Base-by-base conservation (phyloP, 2,113 vertebrate species). In the Tragelaphus strepsiceros region DNA sequence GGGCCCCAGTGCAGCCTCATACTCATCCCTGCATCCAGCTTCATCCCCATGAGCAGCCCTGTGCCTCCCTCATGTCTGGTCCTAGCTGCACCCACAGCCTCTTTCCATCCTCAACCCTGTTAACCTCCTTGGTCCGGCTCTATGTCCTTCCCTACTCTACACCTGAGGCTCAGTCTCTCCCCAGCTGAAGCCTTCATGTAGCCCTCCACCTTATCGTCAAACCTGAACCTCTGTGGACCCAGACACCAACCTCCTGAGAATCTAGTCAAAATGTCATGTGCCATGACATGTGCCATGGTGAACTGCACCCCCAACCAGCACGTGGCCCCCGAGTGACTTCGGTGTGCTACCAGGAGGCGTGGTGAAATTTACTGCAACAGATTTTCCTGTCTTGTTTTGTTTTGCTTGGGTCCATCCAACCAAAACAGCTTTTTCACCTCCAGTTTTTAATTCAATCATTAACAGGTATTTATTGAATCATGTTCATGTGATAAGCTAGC, bases 291-390 rank as follows among this genome's bases (percentile, higher is more conserved):
- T 83, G 43, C 19, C 21, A 32, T 13, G 2, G 30, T 59, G 71
- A n/a, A 15, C 10, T 0, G 0, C 15, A 2, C 8, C 15, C 24
- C 67, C 26, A 58, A 21, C 49, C 1, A 62, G 17, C 53, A 21
- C 1, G 0, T 22, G 58, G 3, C 3, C 6, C 7, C 19, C 11
- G 22, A 5, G 56, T 28, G 51, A 19, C 78, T 61, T 85, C 43
- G 62, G 19, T 8, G 15, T 32, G 32, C 11, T 19, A 39, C 19
- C 24, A 2, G 61, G 39, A 61, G 67, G n/a, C 10, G 4, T 11
- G 17, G 26, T 12, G 4, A 0, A 1, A 46, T 53, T 32, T 59
- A 26, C 64, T 49, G 7, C 2, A 43, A 22, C 16, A 58, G 15
- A 2, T 16, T 62, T 59, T 21, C 12, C 67, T 62, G 15, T 51